Base-by-base conservation (phyloP, 2,113 vertebrate species). In the Ammodytes dubius region DNA sequence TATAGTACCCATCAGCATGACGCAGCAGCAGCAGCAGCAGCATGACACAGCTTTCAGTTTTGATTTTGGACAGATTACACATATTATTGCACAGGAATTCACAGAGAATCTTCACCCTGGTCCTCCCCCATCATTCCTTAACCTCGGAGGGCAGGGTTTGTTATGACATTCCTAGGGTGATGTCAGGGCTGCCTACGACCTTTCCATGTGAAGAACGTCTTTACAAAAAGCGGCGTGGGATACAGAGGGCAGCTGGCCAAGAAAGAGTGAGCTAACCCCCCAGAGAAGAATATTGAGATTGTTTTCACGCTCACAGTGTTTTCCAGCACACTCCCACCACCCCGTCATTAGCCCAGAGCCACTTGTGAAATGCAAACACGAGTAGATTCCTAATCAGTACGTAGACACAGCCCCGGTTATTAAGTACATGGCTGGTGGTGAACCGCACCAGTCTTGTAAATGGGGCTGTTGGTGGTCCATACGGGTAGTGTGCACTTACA, bases 401-500 rank as follows among this genome's bases (percentile, higher is more conserved):
- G 15, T 78, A 77, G 82, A 88, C 83, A 78, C 72, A 83, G 70
- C 75, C 17, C 10, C 53, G 77, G 27, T 1, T 27, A 27, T 74
- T 83, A 88, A 87, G 67, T 77, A 83, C 81, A 89, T 46, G 83
- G 81, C 66, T 86, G 66, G 53, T 86, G 66, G 53, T 0, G 87
- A 88, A 81, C 83, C 84, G 81, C 85, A 89, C 82, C 81, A 88
- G 42, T 83, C 76, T 80, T 40, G 80, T 84, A 81, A 81, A 74
- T 49, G 68, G 27, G 52, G 76, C 11, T 72, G 72, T 74, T 77
- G 91, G 88, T 92, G 90, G 89, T 89, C 86, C 74, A 70, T 80
- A 79, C 50, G 77, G 87, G 81, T 59, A 87, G 80, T 70, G 80
- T 70, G 87, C 78, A 81, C 97, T 60, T 95, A 99, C 98, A 0